These are phyloP conservation scores for Agraylea sexmaculata DNA, from an alignment of 1,140 invertebrate species.

Conservation along the genomic window DNA sequence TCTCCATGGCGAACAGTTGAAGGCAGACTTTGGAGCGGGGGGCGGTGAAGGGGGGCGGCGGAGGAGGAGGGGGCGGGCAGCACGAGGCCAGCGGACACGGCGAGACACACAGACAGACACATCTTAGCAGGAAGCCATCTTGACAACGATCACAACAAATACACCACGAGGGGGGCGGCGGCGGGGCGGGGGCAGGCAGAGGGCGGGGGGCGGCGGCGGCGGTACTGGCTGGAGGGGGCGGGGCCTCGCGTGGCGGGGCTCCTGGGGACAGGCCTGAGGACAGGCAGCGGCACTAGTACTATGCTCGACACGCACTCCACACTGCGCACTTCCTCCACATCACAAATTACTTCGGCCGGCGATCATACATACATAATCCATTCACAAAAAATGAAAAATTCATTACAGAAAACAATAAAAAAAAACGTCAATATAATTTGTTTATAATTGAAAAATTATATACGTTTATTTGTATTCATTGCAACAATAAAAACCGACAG, in stretches of 20 bases:
- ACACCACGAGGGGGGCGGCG: slow-evolving; percentile 23
- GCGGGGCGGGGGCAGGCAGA: slow-evolving; percentile 10
- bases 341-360: too few species aligned
- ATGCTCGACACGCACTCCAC: too few species aligned
- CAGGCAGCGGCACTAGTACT: neutral
- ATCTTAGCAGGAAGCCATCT: slow-evolving; percentile 78
- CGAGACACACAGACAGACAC: slow-evolving; percentile 52
- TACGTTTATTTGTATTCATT: neutral
- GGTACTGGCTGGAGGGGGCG: slow-evolving; percentile 1
- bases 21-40: too few species aligned
- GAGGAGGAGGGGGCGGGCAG: slow-evolving; percentile 10
- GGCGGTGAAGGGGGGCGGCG: slow-evolving; percentile 20
- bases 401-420: neutral
- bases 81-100: slow-evolving; percentile 26
- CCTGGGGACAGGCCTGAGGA: slow-evolving; percentile 13
- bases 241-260: slow-evolving; percentile 16
- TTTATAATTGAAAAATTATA: neutral
- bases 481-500: too few species aligned
- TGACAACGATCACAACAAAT: slow-evolving; percentile 42
- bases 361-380: too few species aligned
- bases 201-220: slow-evolving; percentile 2
- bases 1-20: too few species aligned
- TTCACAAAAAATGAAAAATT: too few species aligned
- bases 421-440: neutral
- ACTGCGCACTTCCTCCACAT: too few species aligned